phyloP scores from a whole-genome alignment of 2,888 invertebrate genomes.

The Tetragonisca angustula region DNA sequence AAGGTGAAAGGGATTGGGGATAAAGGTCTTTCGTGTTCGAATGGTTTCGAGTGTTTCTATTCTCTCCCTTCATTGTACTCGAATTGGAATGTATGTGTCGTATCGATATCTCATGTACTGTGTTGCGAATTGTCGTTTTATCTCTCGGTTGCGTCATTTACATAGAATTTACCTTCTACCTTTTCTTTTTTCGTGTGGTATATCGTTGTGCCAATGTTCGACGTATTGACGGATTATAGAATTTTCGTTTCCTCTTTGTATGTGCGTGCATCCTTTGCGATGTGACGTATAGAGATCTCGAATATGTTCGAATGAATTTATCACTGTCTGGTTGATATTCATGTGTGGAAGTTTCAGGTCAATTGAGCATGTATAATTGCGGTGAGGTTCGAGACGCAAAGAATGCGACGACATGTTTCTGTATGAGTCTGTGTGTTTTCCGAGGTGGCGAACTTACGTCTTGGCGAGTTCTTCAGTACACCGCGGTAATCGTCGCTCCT shows the following conservation, averaged over 20 bases:
- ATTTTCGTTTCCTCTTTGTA: constrained; percentile 36
- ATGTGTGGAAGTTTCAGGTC: background rate
- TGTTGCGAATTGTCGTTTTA: constrained; percentile 60
- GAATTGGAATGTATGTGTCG: constrained; percentile 79
- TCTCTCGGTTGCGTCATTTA: constrained; percentile 35
- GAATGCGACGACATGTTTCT: constrained; percentile 61
- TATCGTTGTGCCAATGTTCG: constrained; percentile 62
- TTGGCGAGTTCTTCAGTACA: constrained; percentile 96
- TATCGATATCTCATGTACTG: constrained; percentile 75
- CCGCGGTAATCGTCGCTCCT: constrained; percentile 96
- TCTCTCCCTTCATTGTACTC: constrained; percentile 70
- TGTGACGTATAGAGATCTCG: background rate
- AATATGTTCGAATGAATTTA: background rate
- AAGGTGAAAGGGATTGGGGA: background rate
- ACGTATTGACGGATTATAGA: constrained; percentile 34
- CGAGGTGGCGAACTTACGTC: constrained; percentile 90
- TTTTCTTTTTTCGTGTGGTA: constrained; percentile 55
- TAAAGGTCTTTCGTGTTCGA: constrained; percentile 62
- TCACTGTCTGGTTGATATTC: constrained; percentile 21
- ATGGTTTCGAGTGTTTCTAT: constrained; percentile 73
- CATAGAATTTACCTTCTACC: background rate
- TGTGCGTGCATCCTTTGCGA: constrained; percentile 60
- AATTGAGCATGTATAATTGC: background rate
- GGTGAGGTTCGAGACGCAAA: constrained; percentile 33
- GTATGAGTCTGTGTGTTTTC: constrained; percentile 53